phyloP scores from a whole-genome alignment of 2,888 invertebrate species.

The Agrochola circellaris region DNA sequence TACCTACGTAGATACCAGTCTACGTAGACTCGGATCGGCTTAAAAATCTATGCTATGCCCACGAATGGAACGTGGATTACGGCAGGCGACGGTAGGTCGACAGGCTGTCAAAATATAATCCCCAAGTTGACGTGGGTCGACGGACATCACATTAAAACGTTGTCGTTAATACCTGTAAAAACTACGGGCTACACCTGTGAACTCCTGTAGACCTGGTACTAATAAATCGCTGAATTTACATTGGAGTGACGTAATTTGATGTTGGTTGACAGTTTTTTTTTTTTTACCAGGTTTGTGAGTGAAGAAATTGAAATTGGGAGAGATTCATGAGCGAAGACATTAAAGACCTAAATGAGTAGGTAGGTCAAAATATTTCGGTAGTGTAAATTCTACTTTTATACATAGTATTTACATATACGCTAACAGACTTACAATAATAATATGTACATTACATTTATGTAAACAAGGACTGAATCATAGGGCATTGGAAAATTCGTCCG shows the following conservation, averaged over 20 bases:
- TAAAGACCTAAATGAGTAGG: background rate
- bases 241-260: conserved; percentile 31
- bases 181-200: conserved; percentile 62
- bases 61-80: conserved; percentile 60
- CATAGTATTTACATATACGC: too few species aligned
- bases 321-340: background rate
- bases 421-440: too few species aligned
- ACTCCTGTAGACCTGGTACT: conserved; percentile 32
- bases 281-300: background rate
- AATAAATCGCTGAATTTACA: conserved; percentile 37
- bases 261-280: conserved; percentile 11
- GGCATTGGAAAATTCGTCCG: too few species aligned
- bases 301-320: background rate
- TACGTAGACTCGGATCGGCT: conserved; percentile 18
- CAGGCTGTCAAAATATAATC: conserved; percentile 68
- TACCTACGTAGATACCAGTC: background rate
- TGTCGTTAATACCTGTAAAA: conserved; percentile 62
- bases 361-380: background rate
- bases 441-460: too few species aligned
- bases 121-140: conserved; percentile 60
- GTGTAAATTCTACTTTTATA: too few species aligned
- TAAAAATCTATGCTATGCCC: conserved; percentile 64
- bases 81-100: conserved; percentile 52
- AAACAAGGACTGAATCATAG: too few species aligned
- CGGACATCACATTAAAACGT: conserved; percentile 57